Base-by-base conservation (phyloP, 2,113 vertebrate genomes). In the Taurulus bubalis region DNA sequence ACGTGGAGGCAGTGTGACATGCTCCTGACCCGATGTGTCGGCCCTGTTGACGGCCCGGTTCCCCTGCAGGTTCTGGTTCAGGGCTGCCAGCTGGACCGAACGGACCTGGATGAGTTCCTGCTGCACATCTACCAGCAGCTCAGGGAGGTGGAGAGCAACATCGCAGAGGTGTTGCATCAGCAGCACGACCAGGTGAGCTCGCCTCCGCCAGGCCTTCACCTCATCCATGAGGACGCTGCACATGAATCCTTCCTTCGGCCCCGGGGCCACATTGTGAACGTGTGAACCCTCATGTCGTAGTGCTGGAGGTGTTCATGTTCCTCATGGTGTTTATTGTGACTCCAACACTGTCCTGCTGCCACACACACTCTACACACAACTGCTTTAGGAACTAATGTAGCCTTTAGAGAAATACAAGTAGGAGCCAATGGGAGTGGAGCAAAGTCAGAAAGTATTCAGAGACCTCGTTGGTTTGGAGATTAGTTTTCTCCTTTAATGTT, bases 81-180 rank as follows among this genome's bases (percentile, higher is more conserved):
- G 89, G 98, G 98, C 83, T 98, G 97, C 79, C 97, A 96, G 88
- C 93, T 99, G 79, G 96, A 98, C 58, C 94, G 95, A 75, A 95
- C 93, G 0, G 96, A 97, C 84, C 91, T 95, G 15, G 95, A 95
- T 18, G 90, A 94, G 47, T 99, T 99, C 89, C 92, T 98, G 87
- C 95, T 96, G 71, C 96, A 96, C 77, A 96, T 99, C 79, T 98
- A 97, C 80, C 95, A 95, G 24, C 97, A 99, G 91, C 95, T 99
- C 4, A 95, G 97, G 75, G 94, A 96, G 14, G 96, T 99, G 85
- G 98, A 99, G 92, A 98, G 97, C 92, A 98, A 96, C 93, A 98
- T 99, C 6, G 98, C 98, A 38, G 95, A 97, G 81, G 95, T 97
- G 87, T 93, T 99, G 0, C 97, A 98, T 85, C 97, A 97, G 56